Base-by-base conservation (phyloP, 2,797 vertebrate genomes). In the Danio aesculapii region DNA sequence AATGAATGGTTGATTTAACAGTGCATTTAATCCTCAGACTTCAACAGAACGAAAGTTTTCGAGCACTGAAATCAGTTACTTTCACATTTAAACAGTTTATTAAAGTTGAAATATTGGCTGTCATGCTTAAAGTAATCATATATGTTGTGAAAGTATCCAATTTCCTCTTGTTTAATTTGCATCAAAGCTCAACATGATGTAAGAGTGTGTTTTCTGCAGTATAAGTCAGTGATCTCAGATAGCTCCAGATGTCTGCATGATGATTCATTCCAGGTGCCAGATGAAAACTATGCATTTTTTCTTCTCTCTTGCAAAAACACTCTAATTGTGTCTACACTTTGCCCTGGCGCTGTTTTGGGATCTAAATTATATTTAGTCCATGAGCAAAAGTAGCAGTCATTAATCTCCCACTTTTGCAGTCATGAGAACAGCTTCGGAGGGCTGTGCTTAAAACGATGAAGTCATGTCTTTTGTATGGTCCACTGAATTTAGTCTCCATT, bases 261-360 rank as follows among this genome's bases (percentile, higher is more conserved):
- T 84, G 66, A 87, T 83, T 82, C 41, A 52, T 79, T 84, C 82
- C 86, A 86, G 87, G 84, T 85, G 80, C 14, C 74, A 72, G 62
- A 12, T n/a, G 59, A 78, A 17, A 41, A 44, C 67, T 11, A 13
- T 73, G 41, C 47, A 5, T 4, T 52, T 63, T 52, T 72, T 79
- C n/a, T 71, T 68, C 12, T 79, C 52, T 73, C 57, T 69, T 86
- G 19, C 72, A 58, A 83, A 58, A 68, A 68, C n/a, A 68, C 21
- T 10, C 6, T 43, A 4, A 21, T 55, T 53, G 52, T 62, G 47
- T 30, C 50, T 52, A 49, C 39, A 61, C 52, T 52, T 55, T 63
- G 70, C 17, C 64, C 64, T 67, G 74, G 9, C 14, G 16, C 43
- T 61, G 13, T 50, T 61, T 78, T 61, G 8, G 12, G 14, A 46